Evolutionary conservation across 2,797 vertebrate genomes (phyloP), one percentile per base, ranked within the genome.

Genomic region (Falco berigora): DNA sequence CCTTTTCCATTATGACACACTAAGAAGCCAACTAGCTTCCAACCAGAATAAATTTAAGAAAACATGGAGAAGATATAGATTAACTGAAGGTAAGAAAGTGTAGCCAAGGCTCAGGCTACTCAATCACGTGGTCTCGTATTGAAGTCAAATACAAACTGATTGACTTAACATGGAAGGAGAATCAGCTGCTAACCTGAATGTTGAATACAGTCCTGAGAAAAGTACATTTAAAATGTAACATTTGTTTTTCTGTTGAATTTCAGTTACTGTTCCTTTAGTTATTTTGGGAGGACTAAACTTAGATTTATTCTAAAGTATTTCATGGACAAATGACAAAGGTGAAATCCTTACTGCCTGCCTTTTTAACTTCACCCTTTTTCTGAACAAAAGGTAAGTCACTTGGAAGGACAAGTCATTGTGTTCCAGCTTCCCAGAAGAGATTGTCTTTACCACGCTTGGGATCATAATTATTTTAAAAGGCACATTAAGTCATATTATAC

Each of bases 221-320:
- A 73, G 28, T 12, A 36, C 12, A 17, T 40, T 76, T 63, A 9
- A 91, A 86, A 74, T n/a, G 38, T 1, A 79, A 59, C 32, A 34
- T 21, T 11, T 30, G 4, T 30, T 87, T 72, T 84, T 40, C 72
- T 86, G 36, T 17, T 72, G 53, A 44, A 80, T 91, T 86, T 77
- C 79, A 86, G n/a, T 42, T 76, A 30, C 28, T 61, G 23, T 69
- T 90, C 73, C 53, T 67, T 76, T 20, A 34, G 36, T 64, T 86
- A 72, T 93, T 96, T 90, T 42, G 30, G 36, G 30, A 67, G n/a
- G 79, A 81, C 38, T 97, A 88, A 91, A 94, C 81, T 93, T 90
- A 91, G 77, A 69, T 94, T 76, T 94, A 94, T 90, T 96, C 92
- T 88, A 93, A 89, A 66, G n/a, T 53, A 89, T 93, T 92, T 90